These are phyloP conservation scores for Mantis religiosa DNA, from an alignment of 2,888 invertebrate species.

Conservation along the genomic window DNA sequence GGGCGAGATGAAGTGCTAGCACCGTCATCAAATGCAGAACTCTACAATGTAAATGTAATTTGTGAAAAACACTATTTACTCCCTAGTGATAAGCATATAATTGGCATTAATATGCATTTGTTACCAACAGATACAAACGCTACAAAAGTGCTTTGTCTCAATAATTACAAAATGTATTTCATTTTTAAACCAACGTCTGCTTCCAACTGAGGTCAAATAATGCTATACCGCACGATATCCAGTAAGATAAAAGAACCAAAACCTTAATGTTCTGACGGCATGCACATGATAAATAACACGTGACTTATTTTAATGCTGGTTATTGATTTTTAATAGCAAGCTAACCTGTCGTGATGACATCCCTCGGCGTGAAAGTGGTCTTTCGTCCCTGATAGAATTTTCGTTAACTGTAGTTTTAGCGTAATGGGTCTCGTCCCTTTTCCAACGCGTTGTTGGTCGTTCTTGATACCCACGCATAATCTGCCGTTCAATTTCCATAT, in stretches of 20 bases:
- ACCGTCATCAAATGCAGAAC: conserved; percentile 11
- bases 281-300: neutral
- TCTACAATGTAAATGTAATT: neutral
- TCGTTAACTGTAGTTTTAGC: conserved; percentile 25
- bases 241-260: neutral
- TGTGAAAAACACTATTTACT: neutral
- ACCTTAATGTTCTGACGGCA: neutral
- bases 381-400: neutral
- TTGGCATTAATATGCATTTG: too few relatives aligned
- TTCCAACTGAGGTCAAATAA: neutral
- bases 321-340: neutral
- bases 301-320: neutral
- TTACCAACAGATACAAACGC: too few relatives aligned
- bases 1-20: conserved; percentile 17
- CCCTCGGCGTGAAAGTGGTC: conserved; percentile 31
- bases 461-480: conserved; percentile 25
- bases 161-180: neutral
- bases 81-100: neutral
- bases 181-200: neutral
- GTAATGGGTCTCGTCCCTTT: conserved; percentile 29
- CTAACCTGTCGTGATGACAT: conserved; percentile 23
- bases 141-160: neutral
- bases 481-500: conserved; percentile 29
- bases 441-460: conserved; percentile 31
- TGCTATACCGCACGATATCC: neutral